phyloP scores from a whole-genome alignment of 2,888 invertebrate species.

The Hyles lineata region DNA sequence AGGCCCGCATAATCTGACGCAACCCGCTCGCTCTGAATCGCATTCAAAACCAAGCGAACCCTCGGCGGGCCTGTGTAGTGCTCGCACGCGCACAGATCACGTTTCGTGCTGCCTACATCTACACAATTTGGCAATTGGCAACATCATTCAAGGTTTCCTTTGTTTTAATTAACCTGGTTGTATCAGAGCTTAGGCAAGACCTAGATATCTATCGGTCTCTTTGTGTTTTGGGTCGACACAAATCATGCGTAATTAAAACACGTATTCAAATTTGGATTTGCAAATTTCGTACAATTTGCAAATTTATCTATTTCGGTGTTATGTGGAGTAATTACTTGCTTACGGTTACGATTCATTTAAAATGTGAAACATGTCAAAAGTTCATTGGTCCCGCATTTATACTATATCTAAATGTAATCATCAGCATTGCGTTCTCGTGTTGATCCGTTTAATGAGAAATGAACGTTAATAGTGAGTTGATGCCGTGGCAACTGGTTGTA shows the following conservation, averaged over 20 bases:
- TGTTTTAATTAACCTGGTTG: slow-evolving; percentile 56
- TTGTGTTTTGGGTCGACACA: slow-evolving; percentile 30
- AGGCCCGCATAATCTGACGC: slow-evolving; percentile 54
- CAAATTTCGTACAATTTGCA: slow-evolving; percentile 31
- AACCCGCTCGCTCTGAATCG: slow-evolving; percentile 45
- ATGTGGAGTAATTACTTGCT: slow-evolving; percentile 11
- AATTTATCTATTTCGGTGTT: background rate
- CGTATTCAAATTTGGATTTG: slow-evolving; percentile 31
- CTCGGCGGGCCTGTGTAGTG: slow-evolving; percentile 41
- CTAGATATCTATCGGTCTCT: slow-evolving; percentile 39
- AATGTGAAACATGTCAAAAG: slow-evolving; percentile 6
- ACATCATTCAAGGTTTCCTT: slow-evolving; percentile 63
- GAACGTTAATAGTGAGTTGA: background rate
- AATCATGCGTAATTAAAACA: slow-evolving; percentile 26
- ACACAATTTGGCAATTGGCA: slow-evolving; percentile 63
- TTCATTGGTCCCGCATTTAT: background rate
- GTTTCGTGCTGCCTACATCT: slow-evolving; percentile 55
- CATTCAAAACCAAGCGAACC: slow-evolving; percentile 51
- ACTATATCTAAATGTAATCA: background rate
- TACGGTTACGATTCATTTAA: background rate
- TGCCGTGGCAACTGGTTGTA: slow-evolving; percentile 40
- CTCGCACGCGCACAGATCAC: slow-evolving; percentile 54
- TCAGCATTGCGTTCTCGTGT: background rate
- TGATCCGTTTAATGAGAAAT: background rate
- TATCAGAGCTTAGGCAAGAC: slow-evolving; percentile 44